A percentile compares a stretch with the other conserved stretches of the same genome.
Conservation (phyloP, 2,113 vertebrate species). For the Saimiri boliviensis region DNA sequence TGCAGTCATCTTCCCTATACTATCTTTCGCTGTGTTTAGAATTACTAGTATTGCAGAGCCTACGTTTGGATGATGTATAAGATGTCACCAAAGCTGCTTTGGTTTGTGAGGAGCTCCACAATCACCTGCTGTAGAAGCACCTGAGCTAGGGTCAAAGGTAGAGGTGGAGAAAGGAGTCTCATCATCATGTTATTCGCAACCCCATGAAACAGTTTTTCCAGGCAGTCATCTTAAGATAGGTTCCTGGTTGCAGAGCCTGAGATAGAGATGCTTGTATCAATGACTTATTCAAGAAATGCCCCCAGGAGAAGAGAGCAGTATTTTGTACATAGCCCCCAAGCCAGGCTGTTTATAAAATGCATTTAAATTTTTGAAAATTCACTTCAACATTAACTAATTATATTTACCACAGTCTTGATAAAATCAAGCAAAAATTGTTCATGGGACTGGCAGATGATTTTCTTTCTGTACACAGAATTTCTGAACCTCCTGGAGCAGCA, state of each 20-base stretch:
- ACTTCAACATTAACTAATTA: not conserved
- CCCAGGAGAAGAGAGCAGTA: not conserved
- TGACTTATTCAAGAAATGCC: not conserved
- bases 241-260: not conserved
- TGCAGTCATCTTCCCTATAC: fast-evolving
- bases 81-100: not conserved
- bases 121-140: not conserved
- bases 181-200: fast-evolving
- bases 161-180: fast-evolving
- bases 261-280: not conserved
- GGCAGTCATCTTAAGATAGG: fast-evolving
- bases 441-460: not conserved
- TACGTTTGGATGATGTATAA: fast-evolving
- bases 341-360: not conserved
- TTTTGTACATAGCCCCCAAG: not conserved
- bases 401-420: not conserved
- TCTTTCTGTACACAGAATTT: not conserved
- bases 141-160: fast-evolving
- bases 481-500: not conserved
- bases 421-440: not conserved
- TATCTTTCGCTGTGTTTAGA: fast-evolving
- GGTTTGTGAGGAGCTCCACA: fast-evolving
- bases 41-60: fast-evolving
- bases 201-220: fast-evolving
- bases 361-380: not conserved